Evolutionary conservation across 2,888 invertebrate species (phyloP), one percentile per base, ranked within the genome.

Genomic region (Drosophila pegasa): DNA sequence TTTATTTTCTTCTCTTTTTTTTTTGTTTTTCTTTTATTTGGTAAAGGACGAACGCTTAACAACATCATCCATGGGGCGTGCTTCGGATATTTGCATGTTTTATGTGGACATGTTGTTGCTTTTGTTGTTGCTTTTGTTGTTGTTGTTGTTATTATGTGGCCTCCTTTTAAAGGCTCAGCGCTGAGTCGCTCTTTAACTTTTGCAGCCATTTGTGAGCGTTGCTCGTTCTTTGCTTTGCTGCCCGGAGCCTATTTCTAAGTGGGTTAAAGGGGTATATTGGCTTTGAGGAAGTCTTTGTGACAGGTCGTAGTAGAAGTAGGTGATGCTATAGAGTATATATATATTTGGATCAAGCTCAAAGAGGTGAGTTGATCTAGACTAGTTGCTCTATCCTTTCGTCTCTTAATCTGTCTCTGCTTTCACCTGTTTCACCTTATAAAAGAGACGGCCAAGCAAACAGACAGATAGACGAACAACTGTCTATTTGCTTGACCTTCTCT

Each of bases 31-130:
- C 29, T 55, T 50, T 51, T 52, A 47, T 65, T 51, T 52, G 63
- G 33, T 16, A 54, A 64, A 74, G 75, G 57, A 69, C 64, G 40
- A 47, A 45, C 63, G 63, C 73, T 77, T 77, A 75, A 77, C 75
- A 77, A 56, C 82, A 84, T 78, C 78, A 81, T 80, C 84, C 80
- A 61, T 52, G 78, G 83, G 83, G 86, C 83, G 86, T 87, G 83
- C 71, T 71, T 61, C 50, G 47, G 52, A 73, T 80, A 84, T 84
- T 84, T 88, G 78, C 83, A 88, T 88, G 83, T 80, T 86, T 82
- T 88, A 82, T 78, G 47, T 76, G 66, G 47, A 63, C 62, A 51
- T 51, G 41, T 22, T 71, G 62, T 37, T 31, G 35, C 18, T 45
- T 27, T 65, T 37, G 18, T 9, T 33, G 33, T 33, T 37, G 43